Base-by-base conservation (phyloP, 1,140 invertebrate genomes). In the Lasioglossum baleicum region DNA sequence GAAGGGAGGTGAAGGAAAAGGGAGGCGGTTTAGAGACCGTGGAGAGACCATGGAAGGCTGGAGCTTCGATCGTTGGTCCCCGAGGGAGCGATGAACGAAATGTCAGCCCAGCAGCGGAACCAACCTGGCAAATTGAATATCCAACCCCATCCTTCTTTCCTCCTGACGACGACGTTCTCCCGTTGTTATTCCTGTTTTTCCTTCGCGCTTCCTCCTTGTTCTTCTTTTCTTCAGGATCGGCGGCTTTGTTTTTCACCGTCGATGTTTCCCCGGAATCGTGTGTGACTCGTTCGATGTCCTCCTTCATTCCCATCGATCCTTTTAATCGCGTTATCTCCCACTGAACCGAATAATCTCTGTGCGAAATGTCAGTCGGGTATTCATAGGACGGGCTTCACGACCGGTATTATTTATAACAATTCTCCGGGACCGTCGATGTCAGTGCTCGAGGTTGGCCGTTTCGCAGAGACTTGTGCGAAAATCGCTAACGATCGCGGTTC, bases 101-200 rank as follows among this genome's bases (percentile, higher is more conserved):
- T 91, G 90, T 91, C 90, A 91, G 64, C 81, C 61, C 81, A 86
- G 75, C 70, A 88, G 79, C 86, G 89, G 83, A 90, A 88, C 89
- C 80, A 67, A 75, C 78, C 77, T 82, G 68, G 80, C 85, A 89
- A 88, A 90, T 91, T 90, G 89, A 90, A 90, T 87, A 89, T 84
- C 86, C 78, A 42, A 67, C 81, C 83, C 83, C 82, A 58, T 81
- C 63, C 26, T 56, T 35, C 51, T 0, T 66, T 31, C 40, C 69
- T 56, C 51, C 42, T 26, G 26, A 26, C 13, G 75, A 44, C 58
- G 69, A 26, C 74, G 73, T 75, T 51, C 70, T 71, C 53, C 58
- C n/a, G 10, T 31, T 15, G n/a, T n/a, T 11, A 10, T 8, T 13
- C 1, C 40, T 20, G 35, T 22, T 17, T 22, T 15, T 7, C 51